phyloP scores from a whole-genome alignment of 2,113 vertebrate genomes.

The Dendrocopos noguchii region DNA sequence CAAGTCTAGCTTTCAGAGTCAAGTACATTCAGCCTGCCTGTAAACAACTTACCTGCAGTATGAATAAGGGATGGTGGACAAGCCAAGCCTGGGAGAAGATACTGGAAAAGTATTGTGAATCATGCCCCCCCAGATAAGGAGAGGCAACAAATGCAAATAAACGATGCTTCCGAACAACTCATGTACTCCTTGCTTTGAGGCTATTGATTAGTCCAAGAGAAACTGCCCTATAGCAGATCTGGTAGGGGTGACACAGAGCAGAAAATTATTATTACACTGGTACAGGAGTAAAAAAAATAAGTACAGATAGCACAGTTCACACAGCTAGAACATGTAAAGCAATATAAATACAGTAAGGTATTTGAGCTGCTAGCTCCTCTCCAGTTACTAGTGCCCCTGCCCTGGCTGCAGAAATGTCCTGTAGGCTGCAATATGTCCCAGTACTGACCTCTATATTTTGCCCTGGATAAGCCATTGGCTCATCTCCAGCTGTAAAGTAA shows the following conservation, averaged over 20 bases:
- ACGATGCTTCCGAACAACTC: not conserved
- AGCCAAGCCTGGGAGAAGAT: not conserved
- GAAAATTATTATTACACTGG: not conserved
- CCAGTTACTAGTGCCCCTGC: not conserved
- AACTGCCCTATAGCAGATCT: not conserved
- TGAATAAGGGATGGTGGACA: not conserved
- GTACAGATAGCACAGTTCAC: not conserved
- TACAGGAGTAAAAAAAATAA: not conserved
- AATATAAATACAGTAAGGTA: not conserved
- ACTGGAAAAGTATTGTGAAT: not conserved
- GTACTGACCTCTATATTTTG: not conserved
- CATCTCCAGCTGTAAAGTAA: not conserved
- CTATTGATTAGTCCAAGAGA: not conserved
- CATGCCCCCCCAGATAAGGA: not conserved
- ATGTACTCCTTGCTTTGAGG: not conserved
- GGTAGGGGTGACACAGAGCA: not conserved
- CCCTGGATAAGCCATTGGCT: not conserved
- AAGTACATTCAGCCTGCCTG: not conserved
- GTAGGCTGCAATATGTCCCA: accelerated
- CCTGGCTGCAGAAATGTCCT: not conserved
- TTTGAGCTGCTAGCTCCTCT: not conserved
- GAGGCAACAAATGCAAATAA: not conserved
- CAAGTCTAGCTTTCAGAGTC: not conserved
- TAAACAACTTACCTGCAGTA: not conserved
- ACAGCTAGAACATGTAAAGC: not conserved